phyloP scores from a whole-genome alignment of 2,113 vertebrate species.

The Chamaea fasciata region DNA sequence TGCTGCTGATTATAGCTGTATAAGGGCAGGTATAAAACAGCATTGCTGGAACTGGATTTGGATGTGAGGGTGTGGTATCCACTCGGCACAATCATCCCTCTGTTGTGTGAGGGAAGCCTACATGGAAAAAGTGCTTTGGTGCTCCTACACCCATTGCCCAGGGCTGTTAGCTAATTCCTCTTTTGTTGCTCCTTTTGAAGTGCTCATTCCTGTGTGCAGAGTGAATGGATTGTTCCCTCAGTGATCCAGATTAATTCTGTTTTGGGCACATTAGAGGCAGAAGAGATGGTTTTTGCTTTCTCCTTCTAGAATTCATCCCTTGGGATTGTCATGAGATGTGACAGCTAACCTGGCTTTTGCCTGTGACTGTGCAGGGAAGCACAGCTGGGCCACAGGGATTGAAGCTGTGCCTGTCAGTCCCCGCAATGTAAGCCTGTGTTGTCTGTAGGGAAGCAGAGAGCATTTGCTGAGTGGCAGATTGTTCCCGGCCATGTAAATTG shows the following conservation, averaged over 20 bases:
- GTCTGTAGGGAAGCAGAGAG: not conserved
- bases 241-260: not conserved
- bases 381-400: not conserved
- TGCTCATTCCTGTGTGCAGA: not conserved
- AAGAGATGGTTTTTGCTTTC: not conserved
- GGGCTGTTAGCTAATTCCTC: not conserved
- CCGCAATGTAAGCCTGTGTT: not conserved
- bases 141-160: not conserved
- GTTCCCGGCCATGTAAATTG: not conserved
- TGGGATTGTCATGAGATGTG: not conserved
- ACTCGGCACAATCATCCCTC: not conserved
- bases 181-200: conserved; percentile 12
- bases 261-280: not conserved
- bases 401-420: not conserved
- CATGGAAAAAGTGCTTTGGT: not conserved
- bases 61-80: not conserved
- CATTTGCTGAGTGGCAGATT: not conserved
- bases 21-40: not conserved
- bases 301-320: not conserved
- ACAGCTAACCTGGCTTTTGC: not conserved
- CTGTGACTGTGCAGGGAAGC: not conserved
- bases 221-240: not conserved
- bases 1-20: not conserved
- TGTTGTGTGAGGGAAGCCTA: not conserved
- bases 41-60: not conserved